Base-by-base conservation (phyloP, 2,113 vertebrate species). In the Rhinopomastus cyanomelas region DNA sequence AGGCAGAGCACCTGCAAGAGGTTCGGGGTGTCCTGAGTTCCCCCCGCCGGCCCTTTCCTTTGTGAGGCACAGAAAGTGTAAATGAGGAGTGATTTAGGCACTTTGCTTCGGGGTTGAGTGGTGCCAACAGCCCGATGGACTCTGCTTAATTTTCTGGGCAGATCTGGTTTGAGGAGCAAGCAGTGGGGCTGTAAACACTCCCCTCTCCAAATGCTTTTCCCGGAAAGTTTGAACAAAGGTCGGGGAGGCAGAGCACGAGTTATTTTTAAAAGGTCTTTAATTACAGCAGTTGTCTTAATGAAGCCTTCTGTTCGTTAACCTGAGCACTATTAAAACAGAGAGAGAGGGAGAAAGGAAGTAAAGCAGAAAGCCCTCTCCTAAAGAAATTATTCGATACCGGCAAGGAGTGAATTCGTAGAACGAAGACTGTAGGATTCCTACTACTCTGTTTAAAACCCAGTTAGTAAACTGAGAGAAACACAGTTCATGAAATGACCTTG, bases 321-420 rank as follows among this genome's bases (percentile, higher is more conserved):
- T 61, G 14, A 64, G 34, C 67, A 23, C 51, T 86, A 26, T 64
- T 46, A 56, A 80, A 81, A 19, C 25, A 60, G 49, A 74, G 20
- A 44, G 16, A 26, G 20, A 20, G 10, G 10, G 5, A 8, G 44
- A 66, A 78, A 44, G 4, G 5, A 74, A 67, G 6, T 15, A 59
- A 81, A 59, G 8, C 16, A 51, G 37, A 73, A 85, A 81, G 12
- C 19, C 3, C 2, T 81, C 32, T 72, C 34, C 42, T 73, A 77
- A 94, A 83, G 69, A 81, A 95, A 90, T 90, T 74, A 57, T 90
- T 92, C 85, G 69, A 72, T 92, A 82, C 64, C 81, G 94, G 59
- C 62, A 72, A 86, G 76, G 88, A 91, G 95, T 86, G 76, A 78
- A 82, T n/a, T 88, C 82, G 37, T 81, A 81, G 90, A 87, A 59